Conservation (phyloP, 2,113 vertebrate species). For the Ovis canadensis region DNA sequence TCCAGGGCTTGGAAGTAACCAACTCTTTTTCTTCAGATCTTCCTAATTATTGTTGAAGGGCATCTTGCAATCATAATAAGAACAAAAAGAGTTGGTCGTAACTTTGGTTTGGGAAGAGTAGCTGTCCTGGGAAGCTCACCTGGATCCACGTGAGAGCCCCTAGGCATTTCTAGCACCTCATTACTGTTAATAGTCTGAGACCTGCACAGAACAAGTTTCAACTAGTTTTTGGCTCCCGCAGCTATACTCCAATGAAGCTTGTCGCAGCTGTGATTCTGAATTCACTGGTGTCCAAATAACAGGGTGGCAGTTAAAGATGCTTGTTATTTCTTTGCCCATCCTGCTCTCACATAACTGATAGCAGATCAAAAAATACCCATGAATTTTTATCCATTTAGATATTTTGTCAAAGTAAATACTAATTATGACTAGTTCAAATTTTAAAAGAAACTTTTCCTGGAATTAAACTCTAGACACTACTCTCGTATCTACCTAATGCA, state of each 20-base stretch:
- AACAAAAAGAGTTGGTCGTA: background rate
- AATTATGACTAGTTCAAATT: background rate
- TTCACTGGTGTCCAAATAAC: background rate
- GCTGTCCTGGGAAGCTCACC: background rate
- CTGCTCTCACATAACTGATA: background rate
- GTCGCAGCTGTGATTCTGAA: background rate
- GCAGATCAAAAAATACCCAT: background rate
- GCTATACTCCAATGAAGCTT: background rate
- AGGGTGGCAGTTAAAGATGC: background rate
- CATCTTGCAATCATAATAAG: background rate
- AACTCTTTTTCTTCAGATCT: background rate
- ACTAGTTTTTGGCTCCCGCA: background rate
- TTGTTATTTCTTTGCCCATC: background rate
- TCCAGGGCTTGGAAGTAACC: background rate
- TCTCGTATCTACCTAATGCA: background rate
- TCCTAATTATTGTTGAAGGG: background rate
- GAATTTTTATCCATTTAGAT: background rate
- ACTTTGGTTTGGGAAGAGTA: background rate
- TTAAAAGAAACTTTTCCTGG: background rate
- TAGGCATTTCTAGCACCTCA: background rate
- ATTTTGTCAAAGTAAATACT: background rate
- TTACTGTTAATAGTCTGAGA: background rate
- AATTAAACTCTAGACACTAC: background rate
- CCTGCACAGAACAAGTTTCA: background rate
- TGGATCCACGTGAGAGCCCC: background rate